Base-by-base conservation (phyloP, 2,888 invertebrate genomes). In the Cactoblastis cactorum region DNA sequence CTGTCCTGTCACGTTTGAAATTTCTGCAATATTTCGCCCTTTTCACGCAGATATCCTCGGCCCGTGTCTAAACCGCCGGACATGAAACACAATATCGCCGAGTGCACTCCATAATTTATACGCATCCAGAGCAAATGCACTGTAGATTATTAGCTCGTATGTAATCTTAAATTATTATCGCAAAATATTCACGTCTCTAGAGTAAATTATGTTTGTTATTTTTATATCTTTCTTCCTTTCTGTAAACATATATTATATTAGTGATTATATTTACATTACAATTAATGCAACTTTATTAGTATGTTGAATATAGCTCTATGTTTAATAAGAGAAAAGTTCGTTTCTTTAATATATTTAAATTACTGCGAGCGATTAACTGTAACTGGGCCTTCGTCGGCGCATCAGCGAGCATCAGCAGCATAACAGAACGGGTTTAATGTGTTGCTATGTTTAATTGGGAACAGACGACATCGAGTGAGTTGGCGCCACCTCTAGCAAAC, bases 21-120 rank as follows among this genome's bases (percentile, higher is more conserved):
- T 87, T 87, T 84, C 80, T 86, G 85, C 88, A 85, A 89, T 89
- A 88, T 87, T 87, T 88, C 78, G 88, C 85, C 84, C 85, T 88
- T 86, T 88, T 88, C 87, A 85, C 83, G 80, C 83, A 83, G 85
- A 86, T 86, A 88, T 82, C 84, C 79, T 62, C 75, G 74, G 77
- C 72, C 78, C 84, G 78, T 82, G 87, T 87, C 87, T 81, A 83
- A 86, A 77, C 80, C 80, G 80, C 78, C 78, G 83, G 86, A 88
- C 87, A 79, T 84, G 88, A 85, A 88, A 89, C 83, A 85, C 87
- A 87, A 89, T 88, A 89, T 86, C 80, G 71, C 67, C 72, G 71
- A 78, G 78, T 78, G 76, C 78, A 76, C 77, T 74, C 80, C 76
- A 83, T 87, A 83, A 87, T 83, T 89, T 87, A 87, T 82, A 81